Evolutionary conservation across 2,888 invertebrate species (phyloP).

Genomic region (Acrobeloides nanus): DNA sequence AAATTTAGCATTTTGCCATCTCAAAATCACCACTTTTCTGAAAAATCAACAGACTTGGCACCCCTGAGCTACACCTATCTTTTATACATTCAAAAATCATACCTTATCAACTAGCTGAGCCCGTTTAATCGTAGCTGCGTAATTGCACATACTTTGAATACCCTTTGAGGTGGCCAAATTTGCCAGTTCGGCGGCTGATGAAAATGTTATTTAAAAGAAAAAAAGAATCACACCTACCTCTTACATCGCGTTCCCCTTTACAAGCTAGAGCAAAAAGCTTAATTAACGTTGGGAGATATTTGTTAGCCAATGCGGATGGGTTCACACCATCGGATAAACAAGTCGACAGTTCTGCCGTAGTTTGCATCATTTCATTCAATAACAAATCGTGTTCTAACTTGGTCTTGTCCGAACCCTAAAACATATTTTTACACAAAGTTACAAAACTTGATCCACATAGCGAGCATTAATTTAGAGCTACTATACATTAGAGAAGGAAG

Average conservation of each 20-base stretch:
- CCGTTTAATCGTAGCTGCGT: constrained; percentile 32
- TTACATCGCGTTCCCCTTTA: constrained; percentile 26
- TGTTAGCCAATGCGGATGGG: not conserved
- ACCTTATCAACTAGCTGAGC: constrained; percentile 37
- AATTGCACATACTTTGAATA: constrained; percentile 28
- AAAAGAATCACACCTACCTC: too few species aligned
- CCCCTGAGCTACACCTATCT: too few species aligned
- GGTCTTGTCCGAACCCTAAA: constrained; percentile 23
- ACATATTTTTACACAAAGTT: not conserved
- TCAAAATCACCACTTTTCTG: too few species aligned
- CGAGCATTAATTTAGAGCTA: too few species aligned
- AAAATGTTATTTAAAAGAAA: too few species aligned
- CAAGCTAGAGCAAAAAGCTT: constrained; percentile 37
- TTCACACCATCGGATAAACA: constrained; percentile 6
- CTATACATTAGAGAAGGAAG: too few species aligned
- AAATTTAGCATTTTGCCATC: too few species aligned
- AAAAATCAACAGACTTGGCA: too few species aligned
- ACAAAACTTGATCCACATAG: too few species aligned
- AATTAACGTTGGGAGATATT: constrained; percentile 19
- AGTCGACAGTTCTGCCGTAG: constrained; percentile 1
- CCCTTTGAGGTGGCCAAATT: constrained; percentile 18
- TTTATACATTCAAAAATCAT: not conserved
- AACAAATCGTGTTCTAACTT: constrained; percentile 30
- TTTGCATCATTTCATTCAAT: constrained; percentile 30
- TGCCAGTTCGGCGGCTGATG: constrained; percentile 39